Evolutionary conservation across 2,113 vertebrate genomes (phyloP), one percentile per base, ranked within the genome.

Genomic region (Oreotrochilus melanogaster): DNA sequence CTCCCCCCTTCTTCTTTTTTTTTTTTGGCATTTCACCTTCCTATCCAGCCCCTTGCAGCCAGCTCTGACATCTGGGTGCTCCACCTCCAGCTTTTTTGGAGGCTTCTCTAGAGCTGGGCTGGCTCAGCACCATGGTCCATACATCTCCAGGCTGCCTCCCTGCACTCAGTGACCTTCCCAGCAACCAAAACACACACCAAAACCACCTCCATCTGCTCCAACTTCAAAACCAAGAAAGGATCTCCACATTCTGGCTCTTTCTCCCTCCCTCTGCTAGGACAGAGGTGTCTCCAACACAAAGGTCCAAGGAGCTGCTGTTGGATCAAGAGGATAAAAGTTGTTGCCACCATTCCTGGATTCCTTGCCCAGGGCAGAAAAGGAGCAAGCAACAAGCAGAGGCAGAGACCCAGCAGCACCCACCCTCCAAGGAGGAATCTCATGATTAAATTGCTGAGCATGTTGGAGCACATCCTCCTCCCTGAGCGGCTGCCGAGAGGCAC

Each of bases 111-210:
- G 65, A 25, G 39, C 11, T 14, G 37, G 35, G 35, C 47, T 22
- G 33, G 39, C 48, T 61, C 3, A 0, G 14, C 65, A 75, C n/a
- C 50, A 23, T 3, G 51, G 47, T 31, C 60, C 5, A 0, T 5
- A 12, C 33, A 19, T 18, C 67, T 51, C 80, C 79, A 56, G 27
- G 33, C 14, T 72, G n/a, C 17, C 58, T 27, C 11, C 1, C 1
- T 28, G 39, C 9, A 5, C 3, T 1, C 22, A 27, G 30, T 6
- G 27, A 92, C 31, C 50, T 33, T n/a, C 10, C 54, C 30, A 57
- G 12, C 24, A 39, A 16, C n/a, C 30, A 31, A 45, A 37, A 58
- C 4, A 19, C 21, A 13, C 25, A 11, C 6, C 2, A 0, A 53
- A 28, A 61, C 8, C 4, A 66, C 6, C 53, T 18, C 24, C 21